Percentiles rank a stretch among this genome's conserved stretches.
Evolutionary conservation across 1,140 invertebrate genomes (phyloP).

Genomic region (Drosophila micromelanica): DNA sequence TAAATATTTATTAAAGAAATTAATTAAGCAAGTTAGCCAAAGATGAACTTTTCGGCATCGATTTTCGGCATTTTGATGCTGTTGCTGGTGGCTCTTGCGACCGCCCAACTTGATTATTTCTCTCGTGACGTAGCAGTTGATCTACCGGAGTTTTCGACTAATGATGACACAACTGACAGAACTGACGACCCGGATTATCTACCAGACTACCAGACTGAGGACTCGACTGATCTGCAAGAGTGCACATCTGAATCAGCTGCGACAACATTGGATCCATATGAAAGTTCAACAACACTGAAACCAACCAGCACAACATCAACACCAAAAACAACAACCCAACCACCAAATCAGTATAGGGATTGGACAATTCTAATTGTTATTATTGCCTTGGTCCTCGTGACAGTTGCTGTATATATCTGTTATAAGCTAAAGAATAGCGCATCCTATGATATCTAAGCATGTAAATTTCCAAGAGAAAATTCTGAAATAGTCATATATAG

Average conservation of each 20-base stretch:
- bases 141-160: too few species aligned
- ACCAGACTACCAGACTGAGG: too few species aligned
- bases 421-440: not conserved
- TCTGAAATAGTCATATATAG: too few species aligned
- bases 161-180: too few species aligned
- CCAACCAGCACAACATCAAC: not conserved
- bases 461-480: too few species aligned
- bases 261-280: not conserved
- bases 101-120: not conserved
- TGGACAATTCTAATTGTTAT: not conserved
- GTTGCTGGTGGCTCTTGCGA: not conserved
- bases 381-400: not conserved
- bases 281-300: not conserved
- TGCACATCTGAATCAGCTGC: not conserved
- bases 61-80: not conserved
- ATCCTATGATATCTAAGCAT: constrained; percentile 5
- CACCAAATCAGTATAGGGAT: not conserved
- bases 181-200: too few species aligned
- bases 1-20: not conserved
- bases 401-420: not conserved
- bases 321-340: not conserved
- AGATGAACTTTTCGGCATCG: not conserved
- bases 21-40: not conserved
- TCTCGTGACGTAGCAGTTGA: not conserved
- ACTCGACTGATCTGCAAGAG: not conserved